phyloP scores from a whole-genome alignment of 2,113 vertebrate genomes.

The Etheostoma cragini region DNA sequence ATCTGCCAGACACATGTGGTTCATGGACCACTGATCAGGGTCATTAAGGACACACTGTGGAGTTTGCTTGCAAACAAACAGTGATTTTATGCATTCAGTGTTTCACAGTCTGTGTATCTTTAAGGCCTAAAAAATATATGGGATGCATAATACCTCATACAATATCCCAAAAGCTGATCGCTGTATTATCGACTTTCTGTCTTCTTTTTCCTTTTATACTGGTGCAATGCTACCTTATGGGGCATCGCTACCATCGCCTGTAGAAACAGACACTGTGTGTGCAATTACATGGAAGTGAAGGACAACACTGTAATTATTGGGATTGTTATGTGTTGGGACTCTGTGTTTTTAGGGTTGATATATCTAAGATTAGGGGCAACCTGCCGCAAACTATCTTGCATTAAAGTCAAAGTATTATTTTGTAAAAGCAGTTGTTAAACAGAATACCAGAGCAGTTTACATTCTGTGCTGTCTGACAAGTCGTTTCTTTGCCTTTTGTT shows the following conservation, averaged over 20 bases:
- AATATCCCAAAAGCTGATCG: slow-evolving; percentile 8
- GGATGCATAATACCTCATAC: background rate
- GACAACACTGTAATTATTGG: too few relatives aligned
- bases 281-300: slow-evolving; percentile 1
- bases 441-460: too few relatives aligned
- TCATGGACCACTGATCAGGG: slow-evolving; percentile 25
- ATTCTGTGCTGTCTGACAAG: too few relatives aligned
- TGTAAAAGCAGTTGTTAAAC: too few relatives aligned
- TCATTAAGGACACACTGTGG: slow-evolving; percentile 19
- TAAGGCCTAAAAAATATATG: background rate
- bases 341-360: too few relatives aligned
- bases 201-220: background rate
- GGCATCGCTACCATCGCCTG: background rate
- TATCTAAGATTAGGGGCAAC: too few relatives aligned
- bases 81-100: background rate
- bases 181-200: background rate
- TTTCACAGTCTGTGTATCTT: background rate
- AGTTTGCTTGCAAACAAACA: background rate
- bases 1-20: slow-evolving; percentile 17
- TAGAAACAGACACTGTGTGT: background rate
- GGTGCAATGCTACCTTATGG: background rate
- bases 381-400: too few relatives aligned
- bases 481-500: too few relatives aligned
- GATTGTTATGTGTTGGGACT: too few relatives aligned
- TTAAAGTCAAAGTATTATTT: too few relatives aligned